phyloP scores from a whole-genome alignment of 2,888 invertebrate species.

The Gonocerus acuteangulatus region DNA sequence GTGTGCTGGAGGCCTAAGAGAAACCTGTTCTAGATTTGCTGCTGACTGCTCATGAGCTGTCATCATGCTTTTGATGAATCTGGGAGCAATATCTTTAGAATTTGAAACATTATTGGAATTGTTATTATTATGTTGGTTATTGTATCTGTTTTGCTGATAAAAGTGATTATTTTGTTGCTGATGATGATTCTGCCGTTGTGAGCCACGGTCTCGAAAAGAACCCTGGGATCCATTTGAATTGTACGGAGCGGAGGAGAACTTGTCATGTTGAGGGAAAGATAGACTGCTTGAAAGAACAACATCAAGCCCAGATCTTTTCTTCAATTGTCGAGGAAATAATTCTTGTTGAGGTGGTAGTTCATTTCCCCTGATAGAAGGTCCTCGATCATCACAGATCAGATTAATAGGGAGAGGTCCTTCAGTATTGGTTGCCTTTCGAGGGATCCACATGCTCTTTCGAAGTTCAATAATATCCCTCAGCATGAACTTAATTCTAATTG shows the following conservation, averaged over 20 bases:
- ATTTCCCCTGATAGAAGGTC: constrained; percentile 35
- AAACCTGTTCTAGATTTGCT: constrained; percentile 65
- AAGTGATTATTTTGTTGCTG: constrained; percentile 34
- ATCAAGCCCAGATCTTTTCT: constrained; percentile 63
- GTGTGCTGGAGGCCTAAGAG: constrained; percentile 81
- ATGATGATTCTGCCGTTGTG: constrained; percentile 35
- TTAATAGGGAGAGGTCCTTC: constrained; percentile 93
- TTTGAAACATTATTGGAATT: constrained; percentile 36
- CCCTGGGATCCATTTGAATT: constrained; percentile 33
- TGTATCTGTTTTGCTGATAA: constrained; percentile 37
- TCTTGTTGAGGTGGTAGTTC: constrained; percentile 41
- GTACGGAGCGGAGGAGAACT: constrained; percentile 42
- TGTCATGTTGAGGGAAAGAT: constrained; percentile 43
- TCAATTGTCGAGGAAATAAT: constrained; percentile 51
- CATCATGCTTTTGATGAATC: constrained; percentile 68
- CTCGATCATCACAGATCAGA: constrained; percentile 47
- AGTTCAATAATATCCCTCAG: constrained; percentile 92
- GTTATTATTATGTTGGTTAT: constrained; percentile 38
- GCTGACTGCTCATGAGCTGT: constrained; percentile 50
- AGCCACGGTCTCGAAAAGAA: constrained; percentile 30
- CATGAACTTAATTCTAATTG: constrained; percentile 92
- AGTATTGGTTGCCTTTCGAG: constrained; percentile 73
- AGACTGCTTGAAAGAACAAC: constrained; percentile 50
- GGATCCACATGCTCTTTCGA: constrained; percentile 84
- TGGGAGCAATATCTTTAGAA: constrained; percentile 60